A percentile compares a stretch with the other conserved stretches of the same genome.
These are phyloP conservation scores for Lateolabrax maculatus DNA, from an alignment of 2,797 vertebrate species.

Conservation along the genomic window DNA sequence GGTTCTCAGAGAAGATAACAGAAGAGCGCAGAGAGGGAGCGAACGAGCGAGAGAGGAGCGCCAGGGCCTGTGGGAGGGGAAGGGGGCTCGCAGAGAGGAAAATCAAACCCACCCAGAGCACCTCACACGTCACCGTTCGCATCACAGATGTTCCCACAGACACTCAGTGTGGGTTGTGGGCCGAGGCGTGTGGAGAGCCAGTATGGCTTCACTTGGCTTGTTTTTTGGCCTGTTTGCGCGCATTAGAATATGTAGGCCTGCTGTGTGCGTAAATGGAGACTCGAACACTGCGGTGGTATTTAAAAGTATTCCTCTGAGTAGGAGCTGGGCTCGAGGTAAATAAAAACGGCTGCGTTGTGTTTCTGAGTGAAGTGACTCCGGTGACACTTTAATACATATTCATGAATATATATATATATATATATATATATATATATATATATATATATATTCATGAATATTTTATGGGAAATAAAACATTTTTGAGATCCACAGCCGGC, in stretches of 20 bases:
- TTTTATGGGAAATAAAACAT: not conserved
- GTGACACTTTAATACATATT: not conserved
- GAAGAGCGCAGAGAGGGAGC: conserved; percentile 54
- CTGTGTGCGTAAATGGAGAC: conserved; percentile 62
- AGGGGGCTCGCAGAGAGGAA: conserved; percentile 72
- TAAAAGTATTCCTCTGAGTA: conserved; percentile 34
- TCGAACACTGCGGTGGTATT: conserved; percentile 21
- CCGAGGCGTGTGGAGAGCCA: conserved; percentile 70
- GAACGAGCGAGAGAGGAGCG: conserved; percentile 41
- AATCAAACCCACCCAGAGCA: conserved; percentile 80
- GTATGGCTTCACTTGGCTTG: conserved; percentile 62
- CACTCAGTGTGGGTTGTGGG: conserved; percentile 79
- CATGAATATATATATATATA: no score
- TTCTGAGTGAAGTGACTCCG: not conserved
- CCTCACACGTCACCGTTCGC: conserved; percentile 80
- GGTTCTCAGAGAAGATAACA: conserved; percentile 64
- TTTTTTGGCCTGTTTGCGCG: conserved; percentile 39
- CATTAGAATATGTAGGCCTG: conserved; percentile 59
- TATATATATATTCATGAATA: not conserved
- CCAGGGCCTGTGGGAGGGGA: conserved; percentile 62
- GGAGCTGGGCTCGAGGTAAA: conserved; percentile 6
- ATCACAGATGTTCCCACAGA: conserved; percentile 84
- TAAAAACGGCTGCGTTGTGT: not conserved
- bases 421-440: no score
- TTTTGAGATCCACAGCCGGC: not conserved